A percentile compares a stretch with the other conserved stretches of the same genome.
These are phyloP conservation scores for Balaeniceps rex DNA, from an alignment of 2,113 vertebrate species.

Conservation along the genomic window DNA sequence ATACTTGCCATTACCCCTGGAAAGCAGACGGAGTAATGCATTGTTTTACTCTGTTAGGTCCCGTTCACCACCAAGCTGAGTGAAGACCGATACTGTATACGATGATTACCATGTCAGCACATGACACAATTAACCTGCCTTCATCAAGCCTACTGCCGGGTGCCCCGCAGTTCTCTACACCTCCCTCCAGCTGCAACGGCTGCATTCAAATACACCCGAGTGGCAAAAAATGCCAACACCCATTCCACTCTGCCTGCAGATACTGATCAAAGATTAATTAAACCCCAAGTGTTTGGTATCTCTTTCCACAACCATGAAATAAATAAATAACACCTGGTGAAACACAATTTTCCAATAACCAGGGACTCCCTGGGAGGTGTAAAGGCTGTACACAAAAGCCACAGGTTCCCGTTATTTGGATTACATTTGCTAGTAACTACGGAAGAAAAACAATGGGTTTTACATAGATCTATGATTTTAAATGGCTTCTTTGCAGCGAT, in stretches of 20 bases:
- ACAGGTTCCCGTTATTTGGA: background rate
- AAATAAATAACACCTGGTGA: background rate
- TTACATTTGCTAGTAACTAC: background rate
- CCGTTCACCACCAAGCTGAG: background rate
- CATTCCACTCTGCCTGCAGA: background rate
- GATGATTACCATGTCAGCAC: fast-evolving
- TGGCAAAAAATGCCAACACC: background rate
- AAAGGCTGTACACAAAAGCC: background rate
- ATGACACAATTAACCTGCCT: background rate
- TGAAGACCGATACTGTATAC: background rate
- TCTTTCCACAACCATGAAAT: background rate
- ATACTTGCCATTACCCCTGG: background rate
- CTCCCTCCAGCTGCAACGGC: background rate
- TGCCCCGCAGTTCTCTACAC: background rate
- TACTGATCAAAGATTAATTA: background rate
- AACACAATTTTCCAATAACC: background rate
- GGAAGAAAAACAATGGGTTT: background rate
- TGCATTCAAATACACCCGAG: fast-evolving
- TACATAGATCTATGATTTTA: background rate
- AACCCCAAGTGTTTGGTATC: background rate
- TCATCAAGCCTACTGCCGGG: background rate
- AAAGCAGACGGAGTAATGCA: background rate
- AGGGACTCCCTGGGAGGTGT: background rate
- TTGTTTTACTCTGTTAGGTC: background rate
- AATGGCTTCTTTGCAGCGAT: background rate